Evolutionary conservation across 2,797 vertebrate species (phyloP).

Genomic region (Gymnoscopelus braueri): DNA sequence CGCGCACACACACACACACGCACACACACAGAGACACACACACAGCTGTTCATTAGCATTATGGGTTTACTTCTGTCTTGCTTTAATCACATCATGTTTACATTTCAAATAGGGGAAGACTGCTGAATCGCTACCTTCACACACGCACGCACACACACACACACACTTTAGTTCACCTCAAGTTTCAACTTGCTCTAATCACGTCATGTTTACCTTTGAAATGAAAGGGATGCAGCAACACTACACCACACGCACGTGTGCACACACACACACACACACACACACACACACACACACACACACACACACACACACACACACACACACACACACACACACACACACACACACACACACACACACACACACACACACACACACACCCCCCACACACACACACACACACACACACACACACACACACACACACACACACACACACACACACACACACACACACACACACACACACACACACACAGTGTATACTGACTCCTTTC

Average conservation of each 20-base stretch:
- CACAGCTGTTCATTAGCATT: constrained; percentile 78
- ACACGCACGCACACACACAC: background rate
- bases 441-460: constrained; percentile 5
- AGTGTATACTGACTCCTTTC: constrained; percentile 2
- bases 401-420: background rate
- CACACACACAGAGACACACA: constrained; percentile 29
- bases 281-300: background rate
- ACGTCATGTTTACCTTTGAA: constrained; percentile 74
- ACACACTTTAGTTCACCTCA: background rate
- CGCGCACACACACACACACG: constrained; percentile 13
- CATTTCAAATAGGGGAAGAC: constrained; percentile 65
- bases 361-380: constrained; percentile 1
- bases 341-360: constrained; percentile 13
- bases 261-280: too few species aligned
- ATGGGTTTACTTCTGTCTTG: constrained; percentile 66
- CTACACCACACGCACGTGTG: background rate
- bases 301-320: constrained; percentile 13
- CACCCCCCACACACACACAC: background rate
- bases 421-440: constrained; percentile 3
- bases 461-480: constrained; percentile 19
- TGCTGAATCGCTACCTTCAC: constrained; percentile 30
- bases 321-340: constrained; percentile 10
- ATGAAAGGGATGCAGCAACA: constrained; percentile 54
- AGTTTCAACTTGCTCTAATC: constrained; percentile 29
- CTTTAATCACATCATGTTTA: constrained; percentile 75